Base-by-base conservation (phyloP, 2,113 vertebrate genomes). In the Carettochelys insculpta region DNA sequence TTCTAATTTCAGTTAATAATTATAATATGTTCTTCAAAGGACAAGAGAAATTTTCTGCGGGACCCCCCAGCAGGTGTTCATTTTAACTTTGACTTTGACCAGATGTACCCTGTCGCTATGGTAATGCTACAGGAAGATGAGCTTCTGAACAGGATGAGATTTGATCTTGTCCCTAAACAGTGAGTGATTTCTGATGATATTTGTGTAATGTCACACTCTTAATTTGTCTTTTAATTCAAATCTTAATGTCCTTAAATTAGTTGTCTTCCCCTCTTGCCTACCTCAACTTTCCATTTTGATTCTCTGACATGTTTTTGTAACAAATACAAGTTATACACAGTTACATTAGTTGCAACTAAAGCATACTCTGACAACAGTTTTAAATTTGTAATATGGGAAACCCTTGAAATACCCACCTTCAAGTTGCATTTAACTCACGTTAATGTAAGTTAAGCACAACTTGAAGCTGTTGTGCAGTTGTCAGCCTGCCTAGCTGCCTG, bases 61-160 rank as follows among this genome's bases (percentile, higher is more conserved):
- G 98, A 99, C 85, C 99, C 99, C 76, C 99, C 99, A 22, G 98
- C 98, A 1, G 99, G 99, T 3, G 98, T 99, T 76, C 99, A 99
- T 86, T 99, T 99, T 97, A 97, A 98, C 92, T 99, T 99, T 92
- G 98, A 99, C 94, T 99, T 99, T 94, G 98, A 99, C 56, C 98
- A 99, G 93, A 99, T 99, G 98, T 99, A 98, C 96, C 98, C 99
- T 0, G 96, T 99, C 2, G 99, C 99, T 88, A 91, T 99, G 97
- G 98, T 99, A 96, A 99, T 99, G 99, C 96, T 99, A 61, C 98
- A 99, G 88, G 99, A 99, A 95, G 99, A 99, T 3, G 98, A 99
- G 80, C 98, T 99, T 19, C 98, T 99, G 61, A 98, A 98, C 86
- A 98, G 98, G 96, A 99, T 99, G 99, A 98, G 99, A 80, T 99